Percentiles rank a stretch among this genome's conserved stretches.
phyloP scores from a whole-genome alignment of 1,140 invertebrate genomes.

The Atopsyche davidsoni region DNA sequence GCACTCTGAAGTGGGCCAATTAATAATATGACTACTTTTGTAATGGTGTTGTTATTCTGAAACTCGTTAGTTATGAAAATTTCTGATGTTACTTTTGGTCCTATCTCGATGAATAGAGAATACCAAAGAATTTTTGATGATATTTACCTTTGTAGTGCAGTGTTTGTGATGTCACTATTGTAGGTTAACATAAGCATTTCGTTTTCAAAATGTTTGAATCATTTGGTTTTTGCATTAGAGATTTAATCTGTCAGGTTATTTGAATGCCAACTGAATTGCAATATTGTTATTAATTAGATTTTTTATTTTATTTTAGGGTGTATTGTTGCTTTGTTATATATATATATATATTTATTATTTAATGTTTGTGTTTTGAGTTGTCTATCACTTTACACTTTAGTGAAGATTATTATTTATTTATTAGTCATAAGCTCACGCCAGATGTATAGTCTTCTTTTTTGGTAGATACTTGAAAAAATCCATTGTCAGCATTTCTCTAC shows the following conservation, averaged over 20 bases:
- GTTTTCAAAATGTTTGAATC: conserved; percentile 30
- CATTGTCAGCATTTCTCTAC: conserved; percentile 32
- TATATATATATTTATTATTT: conserved; percentile 28
- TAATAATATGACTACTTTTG: too few relatives aligned
- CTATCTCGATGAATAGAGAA: too few relatives aligned
- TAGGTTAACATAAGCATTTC: conserved; percentile 27
- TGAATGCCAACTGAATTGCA: conserved; percentile 28
- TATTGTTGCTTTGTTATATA: conserved; percentile 29
- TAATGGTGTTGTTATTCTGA: too few relatives aligned
- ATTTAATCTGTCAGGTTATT: conserved; percentile 19
- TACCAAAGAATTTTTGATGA: conserved; percentile 33
- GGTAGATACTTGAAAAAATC: conserved; percentile 31
- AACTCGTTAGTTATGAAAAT: too few relatives aligned
- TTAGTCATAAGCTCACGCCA: conserved; percentile 31
- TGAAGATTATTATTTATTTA: conserved; percentile 28
- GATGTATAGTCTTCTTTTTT: conserved; percentile 31
- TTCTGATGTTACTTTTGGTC: too few relatives aligned
- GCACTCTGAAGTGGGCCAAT: too few relatives aligned
- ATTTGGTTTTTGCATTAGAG: conserved; percentile 27
- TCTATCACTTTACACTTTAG: conserved; percentile 30
- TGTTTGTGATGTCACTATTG: too few relatives aligned
- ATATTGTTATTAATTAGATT: conserved; percentile 30
- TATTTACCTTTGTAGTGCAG: too few relatives aligned
- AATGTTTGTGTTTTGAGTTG: conserved; percentile 27
- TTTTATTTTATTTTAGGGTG: conserved; percentile 25